A percentile compares a stretch with the other conserved stretches of the same genome.
Conservation (phyloP, 1,140 invertebrate species). For the Drosophila nigromelanica region DNA sequence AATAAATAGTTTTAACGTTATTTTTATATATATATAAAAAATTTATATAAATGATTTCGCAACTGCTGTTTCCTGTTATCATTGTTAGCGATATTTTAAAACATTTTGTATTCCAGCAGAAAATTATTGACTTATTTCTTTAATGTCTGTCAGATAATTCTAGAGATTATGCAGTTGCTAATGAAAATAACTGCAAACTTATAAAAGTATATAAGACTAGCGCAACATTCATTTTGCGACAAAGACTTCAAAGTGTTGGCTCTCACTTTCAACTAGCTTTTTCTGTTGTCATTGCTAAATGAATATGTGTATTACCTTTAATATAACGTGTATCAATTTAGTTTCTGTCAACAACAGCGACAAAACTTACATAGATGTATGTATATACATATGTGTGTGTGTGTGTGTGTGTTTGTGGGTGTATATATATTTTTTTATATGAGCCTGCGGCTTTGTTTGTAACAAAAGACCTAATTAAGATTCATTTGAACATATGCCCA, state of each 20-base stretch:
- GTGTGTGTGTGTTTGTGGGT: background rate
- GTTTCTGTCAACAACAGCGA: slow-evolving; percentile 16
- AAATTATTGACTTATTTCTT: too few species aligned
- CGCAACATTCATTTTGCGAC: background rate
- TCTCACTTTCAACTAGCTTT: background rate
- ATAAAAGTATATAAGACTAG: too few species aligned
- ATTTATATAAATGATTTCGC: too few species aligned
- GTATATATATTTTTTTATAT: slow-evolving; percentile 18
- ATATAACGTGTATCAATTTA: slow-evolving; percentile 24
- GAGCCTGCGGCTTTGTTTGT: slow-evolving; percentile 43
- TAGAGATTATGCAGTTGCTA: too few species aligned
- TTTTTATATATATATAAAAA: too few species aligned
- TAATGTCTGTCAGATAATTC: too few species aligned
- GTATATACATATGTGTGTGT: background rate
- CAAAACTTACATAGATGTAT: background rate
- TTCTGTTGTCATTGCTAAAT: background rate
- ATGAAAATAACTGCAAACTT: too few species aligned
- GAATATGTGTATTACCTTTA: slow-evolving; percentile 14
- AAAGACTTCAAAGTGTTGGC: slow-evolving; percentile 3
- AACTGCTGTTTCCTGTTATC: too few species aligned
- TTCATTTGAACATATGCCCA: slow-evolving; percentile 47
- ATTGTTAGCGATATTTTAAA: too few species aligned
- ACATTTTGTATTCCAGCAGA: too few species aligned
- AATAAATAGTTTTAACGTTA: too few species aligned
- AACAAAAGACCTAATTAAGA: slow-evolving; percentile 55